phyloP scores from a whole-genome alignment of 2,113 vertebrate species.

The Silurus meridionalis region DNA sequence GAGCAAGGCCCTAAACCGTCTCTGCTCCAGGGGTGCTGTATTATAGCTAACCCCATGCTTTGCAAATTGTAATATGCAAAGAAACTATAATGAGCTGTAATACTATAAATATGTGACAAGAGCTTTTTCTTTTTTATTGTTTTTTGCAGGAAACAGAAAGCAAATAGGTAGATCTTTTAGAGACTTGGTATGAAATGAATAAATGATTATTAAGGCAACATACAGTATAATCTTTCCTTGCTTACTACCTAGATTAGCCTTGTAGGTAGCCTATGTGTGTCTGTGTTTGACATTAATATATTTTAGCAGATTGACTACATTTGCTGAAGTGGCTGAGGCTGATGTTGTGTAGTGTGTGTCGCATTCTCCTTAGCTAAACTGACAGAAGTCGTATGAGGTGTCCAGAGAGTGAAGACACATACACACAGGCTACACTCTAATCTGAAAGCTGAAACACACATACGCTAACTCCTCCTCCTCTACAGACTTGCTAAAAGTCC shows the following conservation, averaged over 20 bases:
- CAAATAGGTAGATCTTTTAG: not conserved
- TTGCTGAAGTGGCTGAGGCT: not conserved
- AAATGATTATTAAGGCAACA: not conserved
- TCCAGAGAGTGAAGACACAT: not conserved
- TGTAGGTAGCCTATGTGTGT: not conserved
- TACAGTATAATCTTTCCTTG: not conserved
- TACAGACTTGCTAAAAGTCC: not conserved
- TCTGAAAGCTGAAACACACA: not conserved
- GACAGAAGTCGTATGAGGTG: not conserved
- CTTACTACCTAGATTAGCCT: not conserved
- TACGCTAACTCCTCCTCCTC: slow-evolving; percentile 3
- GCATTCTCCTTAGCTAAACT: not conserved
- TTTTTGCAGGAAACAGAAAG: not conserved
- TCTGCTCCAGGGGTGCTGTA: no score
- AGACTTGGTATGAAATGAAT: not conserved
- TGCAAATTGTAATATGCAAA: no score
- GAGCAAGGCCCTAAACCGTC: no score
- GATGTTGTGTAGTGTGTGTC: not conserved
- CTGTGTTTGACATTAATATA: not conserved
- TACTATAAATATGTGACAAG: no score
- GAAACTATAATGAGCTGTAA: no score
- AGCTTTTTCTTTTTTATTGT: no score
- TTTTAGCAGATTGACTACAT: not conserved
- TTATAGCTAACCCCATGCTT: no score
- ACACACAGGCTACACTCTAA: not conserved